Percentiles rank a stretch among this genome's conserved stretches.
phyloP scores from a whole-genome alignment of 2,113 vertebrate species.

The Pollachius pollachius region DNA sequence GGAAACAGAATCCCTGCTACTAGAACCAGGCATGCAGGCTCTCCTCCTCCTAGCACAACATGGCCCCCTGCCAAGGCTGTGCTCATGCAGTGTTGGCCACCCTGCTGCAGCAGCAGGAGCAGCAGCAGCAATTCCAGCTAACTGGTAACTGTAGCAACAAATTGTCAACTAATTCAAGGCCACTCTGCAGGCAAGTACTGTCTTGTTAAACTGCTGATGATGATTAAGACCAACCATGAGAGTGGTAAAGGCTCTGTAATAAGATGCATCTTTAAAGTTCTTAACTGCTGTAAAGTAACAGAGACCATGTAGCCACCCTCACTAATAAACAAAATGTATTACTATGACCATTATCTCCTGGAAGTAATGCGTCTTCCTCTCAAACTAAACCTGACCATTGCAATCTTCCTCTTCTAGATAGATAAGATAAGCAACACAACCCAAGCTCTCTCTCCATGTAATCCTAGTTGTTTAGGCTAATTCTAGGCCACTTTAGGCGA shows the following conservation, averaged over 20 bases:
- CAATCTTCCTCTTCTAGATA: conserved; percentile 28
- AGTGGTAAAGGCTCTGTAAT: neutral
- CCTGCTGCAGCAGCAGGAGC: conserved; percentile 33
- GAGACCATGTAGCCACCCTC: too few species aligned
- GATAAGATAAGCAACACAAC: conserved; percentile 40
- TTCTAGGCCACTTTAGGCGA: conserved; percentile 33
- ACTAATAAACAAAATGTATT: too few species aligned
- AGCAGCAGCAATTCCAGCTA: conserved; percentile 34
- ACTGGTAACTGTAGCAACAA: conserved; percentile 40
- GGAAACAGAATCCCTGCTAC: conserved; percentile 61
- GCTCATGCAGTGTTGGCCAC: conserved; percentile 35
- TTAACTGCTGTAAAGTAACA: too few species aligned
- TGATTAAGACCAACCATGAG: conserved; percentile 22
- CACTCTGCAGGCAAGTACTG: conserved; percentile 13
- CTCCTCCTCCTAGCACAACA: conserved; percentile 55
- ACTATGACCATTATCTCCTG: too few species aligned
- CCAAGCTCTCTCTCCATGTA: conserved; percentile 42
- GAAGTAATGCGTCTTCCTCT: conserved; percentile 19
- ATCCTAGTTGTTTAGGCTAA: conserved; percentile 45
- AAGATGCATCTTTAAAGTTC: neutral
- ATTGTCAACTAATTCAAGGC: conserved; percentile 39
- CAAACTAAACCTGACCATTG: conserved; percentile 12
- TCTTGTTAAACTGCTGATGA: conserved; percentile 5
- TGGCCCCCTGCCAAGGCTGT: conserved; percentile 60
- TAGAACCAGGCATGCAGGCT: conserved; percentile 58